These are phyloP conservation scores for Theristicus caerulescens DNA, from an alignment of 2,113 vertebrate species.

Conservation along the genomic window DNA sequence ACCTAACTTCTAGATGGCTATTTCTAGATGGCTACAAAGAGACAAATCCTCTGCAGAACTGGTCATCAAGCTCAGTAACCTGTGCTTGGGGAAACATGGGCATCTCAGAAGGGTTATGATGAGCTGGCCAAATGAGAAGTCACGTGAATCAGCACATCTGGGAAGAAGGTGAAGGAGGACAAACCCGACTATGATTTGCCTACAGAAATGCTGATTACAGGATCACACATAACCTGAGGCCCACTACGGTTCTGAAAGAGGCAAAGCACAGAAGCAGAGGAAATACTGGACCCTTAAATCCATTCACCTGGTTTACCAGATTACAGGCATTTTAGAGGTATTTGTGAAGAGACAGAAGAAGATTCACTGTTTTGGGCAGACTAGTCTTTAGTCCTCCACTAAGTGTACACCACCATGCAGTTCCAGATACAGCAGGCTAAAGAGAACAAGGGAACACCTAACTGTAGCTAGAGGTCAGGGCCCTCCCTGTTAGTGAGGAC, in stretches of 20 bases:
- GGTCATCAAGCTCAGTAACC: not conserved
- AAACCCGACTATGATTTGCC: not conserved
- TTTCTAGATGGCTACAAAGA: not conserved
- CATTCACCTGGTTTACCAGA: not conserved
- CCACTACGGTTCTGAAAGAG: not conserved
- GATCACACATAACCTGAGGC: not conserved
- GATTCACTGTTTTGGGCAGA: not conserved
- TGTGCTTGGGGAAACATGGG: not conserved
- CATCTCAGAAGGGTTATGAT: not conserved
- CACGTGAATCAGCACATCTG: not conserved
- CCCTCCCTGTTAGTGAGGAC: not conserved
- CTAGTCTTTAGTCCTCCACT: not conserved
- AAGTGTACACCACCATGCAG: not conserved
- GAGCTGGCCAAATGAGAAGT: not conserved
- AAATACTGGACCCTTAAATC: not conserved
- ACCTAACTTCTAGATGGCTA: not conserved
- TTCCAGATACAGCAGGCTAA: not conserved
- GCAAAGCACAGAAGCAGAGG: not conserved
- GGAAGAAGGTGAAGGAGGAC: not conserved
- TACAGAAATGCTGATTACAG: not conserved
- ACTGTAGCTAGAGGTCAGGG: not conserved
- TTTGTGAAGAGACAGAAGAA: not conserved
- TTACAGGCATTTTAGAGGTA: not conserved
- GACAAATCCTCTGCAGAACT: not conserved
- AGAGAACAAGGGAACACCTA: not conserved